Percentiles rank a stretch among this genome's conserved stretches.
Conservation (phyloP, 2,888 invertebrate genomes). For the Athrips mouffetella region DNA sequence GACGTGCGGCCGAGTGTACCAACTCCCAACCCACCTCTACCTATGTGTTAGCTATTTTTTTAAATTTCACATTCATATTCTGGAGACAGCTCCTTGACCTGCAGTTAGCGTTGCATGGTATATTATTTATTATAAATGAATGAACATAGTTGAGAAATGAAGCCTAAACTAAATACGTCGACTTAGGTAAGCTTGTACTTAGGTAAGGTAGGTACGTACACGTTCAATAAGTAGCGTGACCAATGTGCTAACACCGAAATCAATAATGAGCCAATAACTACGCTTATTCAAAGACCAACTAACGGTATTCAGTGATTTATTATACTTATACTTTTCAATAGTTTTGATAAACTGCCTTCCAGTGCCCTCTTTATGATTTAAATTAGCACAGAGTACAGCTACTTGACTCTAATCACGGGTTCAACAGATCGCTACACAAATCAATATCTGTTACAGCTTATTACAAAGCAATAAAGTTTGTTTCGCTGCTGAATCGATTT, state of each 20-base stretch:
- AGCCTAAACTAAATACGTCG: no score
- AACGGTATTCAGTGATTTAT: background rate
- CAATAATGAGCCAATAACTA: background rate
- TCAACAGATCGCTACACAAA: slow-evolving; percentile 12
- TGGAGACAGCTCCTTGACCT: no score
- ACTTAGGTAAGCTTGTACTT: no score
- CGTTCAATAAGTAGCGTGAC: no score
- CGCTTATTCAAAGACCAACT: background rate
- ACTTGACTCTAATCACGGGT: slow-evolving; percentile 9
- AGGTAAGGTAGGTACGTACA: no score
- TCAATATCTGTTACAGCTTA: slow-evolving; percentile 6
- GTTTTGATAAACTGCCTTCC: slow-evolving; percentile 2
- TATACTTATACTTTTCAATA: background rate
- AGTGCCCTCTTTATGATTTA: slow-evolving; percentile 1
- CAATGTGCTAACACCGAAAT: background rate
- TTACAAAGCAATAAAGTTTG: background rate
- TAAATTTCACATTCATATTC: no score
- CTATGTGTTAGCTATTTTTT: no score
- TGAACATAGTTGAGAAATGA: no score
- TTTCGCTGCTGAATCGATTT: background rate
- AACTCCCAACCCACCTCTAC: no score
- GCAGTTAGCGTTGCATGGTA: no score
- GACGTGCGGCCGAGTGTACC: no score
- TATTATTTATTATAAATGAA: no score
- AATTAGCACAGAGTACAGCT: slow-evolving; percentile 13